Base-by-base conservation (phyloP, 2,113 vertebrate species). In the Tenebrosternarchus preto region DNA sequence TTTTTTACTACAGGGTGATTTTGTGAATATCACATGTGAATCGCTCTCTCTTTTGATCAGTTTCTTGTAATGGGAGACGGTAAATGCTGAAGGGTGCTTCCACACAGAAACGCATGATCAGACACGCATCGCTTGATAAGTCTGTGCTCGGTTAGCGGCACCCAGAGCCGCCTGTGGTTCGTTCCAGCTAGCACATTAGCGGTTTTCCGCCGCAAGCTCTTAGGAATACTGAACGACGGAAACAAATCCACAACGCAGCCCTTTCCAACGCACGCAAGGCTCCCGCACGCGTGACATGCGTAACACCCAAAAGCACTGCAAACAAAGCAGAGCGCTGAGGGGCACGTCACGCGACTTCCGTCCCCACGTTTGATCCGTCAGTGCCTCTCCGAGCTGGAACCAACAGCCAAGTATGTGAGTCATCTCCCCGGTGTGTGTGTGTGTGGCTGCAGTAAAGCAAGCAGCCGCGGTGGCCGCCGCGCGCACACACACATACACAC, bases 361-460 rank as follows among this genome's bases (percentile, higher is more conserved):
- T 84, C 61, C 83, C 88, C 77, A 82, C n/a, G n/a, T 83, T 85
- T 66, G 68, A 84, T 84, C 78, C 77, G 63, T 86, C 77, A 79
- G 83, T 17, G 59, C 84, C 83, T 80, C 71, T 61, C 67, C 74
- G 76, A 80, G 83, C 83, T 33, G 71, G 67, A 82, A 87, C 87
- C 84, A 81, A 84, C 85, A 83, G 77, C 79, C 76, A 76, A n/a
- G n/a, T 86, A 86, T 83, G 36, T 84, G 81, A 87, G 71, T 86
- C 88, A 86, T 81, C 83, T 83, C 85, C 87, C 72, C 3, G 29
- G 55, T 82, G 79, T 78, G 46, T 78, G 31, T 33, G 55, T 82
- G 79, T 78, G 46, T 78, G 31, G 46, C 83, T 46, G 29, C 7
- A 3, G 53, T 72, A 82, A 78, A 85, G 70, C 73, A 78, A 80